Evolutionary conservation across 2,797 vertebrate genomes (phyloP).

Genomic region (Rhabdophis nuchalis): DNA sequence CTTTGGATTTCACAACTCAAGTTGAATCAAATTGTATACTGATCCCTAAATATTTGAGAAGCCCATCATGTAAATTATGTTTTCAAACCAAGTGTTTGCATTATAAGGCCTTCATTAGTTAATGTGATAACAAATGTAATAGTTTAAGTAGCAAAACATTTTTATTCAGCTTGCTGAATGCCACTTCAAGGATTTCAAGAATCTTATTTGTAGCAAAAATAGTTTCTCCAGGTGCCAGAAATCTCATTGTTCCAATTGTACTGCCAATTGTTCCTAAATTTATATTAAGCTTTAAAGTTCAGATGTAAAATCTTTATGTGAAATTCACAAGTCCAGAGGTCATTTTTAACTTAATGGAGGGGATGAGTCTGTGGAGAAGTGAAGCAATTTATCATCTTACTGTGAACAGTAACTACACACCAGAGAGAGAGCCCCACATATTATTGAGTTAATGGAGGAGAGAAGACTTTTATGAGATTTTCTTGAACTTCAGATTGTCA

Average conservation of each 20-base stretch:
- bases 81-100: background rate
- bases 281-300: background rate
- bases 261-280: background rate
- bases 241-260: background rate
- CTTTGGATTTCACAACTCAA: background rate
- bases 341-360: background rate
- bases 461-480: background rate
- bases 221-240: background rate
- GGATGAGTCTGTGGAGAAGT: background rate
- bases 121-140: background rate
- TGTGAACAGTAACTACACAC: background rate
- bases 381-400: background rate
- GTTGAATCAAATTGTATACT: background rate
- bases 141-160: background rate
- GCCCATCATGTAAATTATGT: background rate
- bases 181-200: background rate
- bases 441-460: background rate
- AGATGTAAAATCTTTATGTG: background rate
- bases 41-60: background rate
- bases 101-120: background rate
- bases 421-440: background rate
- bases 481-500: background rate
- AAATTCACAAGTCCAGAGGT: background rate
- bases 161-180: background rate
- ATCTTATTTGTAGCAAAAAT: background rate